Evolutionary conservation across 2,113 vertebrate genomes (phyloP).

Genomic region (Lampris incognitus): DNA sequence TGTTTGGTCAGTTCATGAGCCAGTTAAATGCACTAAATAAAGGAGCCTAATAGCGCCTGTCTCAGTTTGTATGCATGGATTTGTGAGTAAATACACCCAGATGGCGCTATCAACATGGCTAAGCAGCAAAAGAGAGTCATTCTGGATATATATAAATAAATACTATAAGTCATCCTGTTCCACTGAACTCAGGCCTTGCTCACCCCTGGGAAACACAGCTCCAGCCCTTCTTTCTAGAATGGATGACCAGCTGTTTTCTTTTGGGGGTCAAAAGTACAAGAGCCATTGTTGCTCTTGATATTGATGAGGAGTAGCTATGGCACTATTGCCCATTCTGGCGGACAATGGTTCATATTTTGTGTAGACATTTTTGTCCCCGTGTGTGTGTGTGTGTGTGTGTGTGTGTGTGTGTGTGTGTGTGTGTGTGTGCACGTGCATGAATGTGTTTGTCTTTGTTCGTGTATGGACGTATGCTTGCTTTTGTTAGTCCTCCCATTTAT

Average conservation of each 20-base stretch:
- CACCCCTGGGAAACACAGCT: constrained; percentile 38
- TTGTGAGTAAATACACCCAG: constrained; percentile 53
- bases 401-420: constrained; percentile 6
- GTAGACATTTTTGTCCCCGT: background rate
- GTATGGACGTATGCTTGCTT: constrained; percentile 1
- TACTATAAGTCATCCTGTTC: constrained; percentile 58
- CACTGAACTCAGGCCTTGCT: constrained; percentile 30
- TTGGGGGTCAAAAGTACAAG: background rate
- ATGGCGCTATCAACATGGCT: constrained; percentile 63
- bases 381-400: constrained; percentile 14
- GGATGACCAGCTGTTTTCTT: constrained; percentile 31
- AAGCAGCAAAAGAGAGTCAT: constrained; percentile 50
- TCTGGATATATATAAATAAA: constrained; percentile 50
- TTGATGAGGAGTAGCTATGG: constrained; percentile 25
- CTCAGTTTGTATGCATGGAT: constrained; percentile 12
- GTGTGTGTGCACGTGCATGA: constrained; percentile 2
- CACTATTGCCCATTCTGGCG: constrained; percentile 30
- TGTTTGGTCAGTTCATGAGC: constrained; percentile 40
- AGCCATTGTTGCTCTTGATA: constrained; percentile 24
- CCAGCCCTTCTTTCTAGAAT: constrained; percentile 25
- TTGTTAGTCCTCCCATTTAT: background rate
- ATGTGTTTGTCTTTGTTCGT: constrained; percentile 1
- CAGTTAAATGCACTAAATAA: constrained; percentile 58
- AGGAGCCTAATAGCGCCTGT: constrained; percentile 32
- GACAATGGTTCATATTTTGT: constrained; percentile 11